Base-by-base conservation (phyloP, 2,888 invertebrate genomes). In the Labia minor region DNA sequence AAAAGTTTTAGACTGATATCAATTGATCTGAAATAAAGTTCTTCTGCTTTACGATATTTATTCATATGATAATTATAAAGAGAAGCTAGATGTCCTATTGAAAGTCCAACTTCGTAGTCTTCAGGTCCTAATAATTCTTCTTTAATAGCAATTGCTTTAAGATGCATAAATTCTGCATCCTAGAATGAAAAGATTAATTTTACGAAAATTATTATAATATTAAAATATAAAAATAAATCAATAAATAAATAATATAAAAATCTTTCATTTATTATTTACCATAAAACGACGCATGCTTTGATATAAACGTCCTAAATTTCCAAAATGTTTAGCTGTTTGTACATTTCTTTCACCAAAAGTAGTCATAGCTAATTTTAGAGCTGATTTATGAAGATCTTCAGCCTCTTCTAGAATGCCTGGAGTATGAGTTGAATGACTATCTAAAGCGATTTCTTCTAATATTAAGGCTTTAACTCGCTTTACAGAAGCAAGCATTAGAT, bases 1-100 rank as follows among this genome's bases (percentile, higher is more conserved):
- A 37, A 63, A 6, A 65, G 66, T 37, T 11, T n/a, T 20, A 62
- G 16, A 90, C 94, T 93, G 75, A 95, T 95, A 68, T 86, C 83
- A 72, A 95, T 93, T 71, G 95, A 94, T 71, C 93, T 83, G 72
- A 88, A 82, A 76, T 95, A 95, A 0, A 95, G 83, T 73, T 85
- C 82, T 78, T 95, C 95, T 0, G 96, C 95, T 73, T 92, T 90
- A 70, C 83, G 80, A 78, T 88, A 91, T 75, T 90, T 86, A 75
- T 85, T 83, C 92, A 95, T 93, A 77, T 96, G 95, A 78, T 95
- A 95, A 81, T 93, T 95, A 80, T 95, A 95, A 37, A 96, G 83
- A 49, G 94, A 94, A 26, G 95, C 96, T 71, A 96, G 83, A 79
- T 95, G 95, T 0, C 95, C 95, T 74, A 95, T 86, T 72, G 93